A percentile compares a stretch with the other conserved stretches of the same genome.
Conservation (phyloP, 2,888 invertebrate species). For the Aphidius colemani region DNA sequence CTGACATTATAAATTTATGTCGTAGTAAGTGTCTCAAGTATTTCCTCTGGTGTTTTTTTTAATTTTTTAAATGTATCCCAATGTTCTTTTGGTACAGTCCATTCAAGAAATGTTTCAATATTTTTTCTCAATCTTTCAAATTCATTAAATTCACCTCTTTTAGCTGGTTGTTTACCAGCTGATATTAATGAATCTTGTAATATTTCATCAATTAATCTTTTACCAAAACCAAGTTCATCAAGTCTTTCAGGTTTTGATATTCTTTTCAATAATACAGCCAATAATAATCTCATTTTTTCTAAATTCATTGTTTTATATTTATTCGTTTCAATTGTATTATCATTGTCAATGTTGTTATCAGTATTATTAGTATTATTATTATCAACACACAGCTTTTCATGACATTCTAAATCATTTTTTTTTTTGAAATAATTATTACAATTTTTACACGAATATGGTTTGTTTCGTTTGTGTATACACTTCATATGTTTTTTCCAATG, state of each 20-base stretch:
- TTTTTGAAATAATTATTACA: constrained; percentile 78
- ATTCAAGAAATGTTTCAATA: constrained; percentile 76
- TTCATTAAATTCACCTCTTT: constrained; percentile 63
- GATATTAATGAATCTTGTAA: constrained; percentile 77
- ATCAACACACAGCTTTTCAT: constrained; percentile 60
- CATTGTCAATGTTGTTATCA: constrained; percentile 28
- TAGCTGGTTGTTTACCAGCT: constrained; percentile 72
- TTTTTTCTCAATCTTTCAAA: constrained; percentile 74
- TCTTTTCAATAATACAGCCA: constrained; percentile 80
- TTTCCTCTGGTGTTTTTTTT: constrained; percentile 77
- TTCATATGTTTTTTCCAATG: constrained; percentile 89
- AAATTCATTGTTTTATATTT: constrained; percentile 67
- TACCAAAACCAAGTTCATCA: constrained; percentile 76
- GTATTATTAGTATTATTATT: constrained; percentile 17
- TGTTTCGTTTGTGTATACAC: constrained; percentile 78
- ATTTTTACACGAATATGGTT: constrained; percentile 76
- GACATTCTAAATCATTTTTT: constrained; percentile 73
- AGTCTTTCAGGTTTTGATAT: constrained; percentile 81
- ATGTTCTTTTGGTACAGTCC: constrained; percentile 79
- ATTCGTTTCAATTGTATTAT: constrained; percentile 38
- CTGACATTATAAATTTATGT: constrained; percentile 37
- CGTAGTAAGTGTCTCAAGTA: constrained; percentile 74
- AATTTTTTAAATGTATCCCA: constrained; percentile 78
- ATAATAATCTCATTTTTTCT: constrained; percentile 76
- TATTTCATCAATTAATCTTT: constrained; percentile 79